Base-by-base conservation (phyloP, 2,113 vertebrate species). In the Murina feae region DNA sequence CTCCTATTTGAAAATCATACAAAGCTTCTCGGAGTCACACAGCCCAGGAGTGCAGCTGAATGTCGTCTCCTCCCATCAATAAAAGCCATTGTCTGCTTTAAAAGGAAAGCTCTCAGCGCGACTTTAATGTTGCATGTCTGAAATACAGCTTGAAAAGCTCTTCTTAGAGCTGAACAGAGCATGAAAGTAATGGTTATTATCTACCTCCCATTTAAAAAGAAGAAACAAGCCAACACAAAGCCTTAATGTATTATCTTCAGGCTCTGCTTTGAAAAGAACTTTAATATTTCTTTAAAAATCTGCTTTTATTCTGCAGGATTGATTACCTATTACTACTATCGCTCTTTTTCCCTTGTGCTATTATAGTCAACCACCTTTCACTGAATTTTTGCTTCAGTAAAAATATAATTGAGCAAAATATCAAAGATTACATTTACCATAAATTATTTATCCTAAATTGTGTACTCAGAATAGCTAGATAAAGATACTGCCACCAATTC, bases 41-140 rank as follows among this genome's bases (percentile, higher is more conserved):
- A 75, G 76, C 63, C 47, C 53, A 44, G 89, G 42, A 49, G 5
- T 83, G 87, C 30, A 75, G 75, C 53, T 89, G 94, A 90, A 90
- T 37, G 84, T 63, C 60, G 90, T 95, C 89, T 96, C 93, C 72
- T 94, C 93, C 83, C 81, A 91, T 95, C 81, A 93, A 96, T 5
- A 96, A 96, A 94, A 93, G 91, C 94, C 93, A 63, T 81, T 95
- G 75, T 93, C 90, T 88, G 81, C 75, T 95, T 94, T 65, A 47
- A 49, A 96, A 98, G 94, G 95, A 97, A 97, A 92, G 20, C 94
- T 97, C 97, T 86, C 69, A 95, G 96, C 82, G 21, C 85, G 96
- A 86, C 42, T 96, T 96, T 81, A 74, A 94, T 83, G 84, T 84
- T 97, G 92, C 42, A 37, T 96, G 97, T 96, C 63, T 96, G 66